Evolutionary conservation across 2,113 vertebrate genomes (phyloP), one percentile per base, ranked within the genome.

Genomic region (Rhinogobius similis): DNA sequence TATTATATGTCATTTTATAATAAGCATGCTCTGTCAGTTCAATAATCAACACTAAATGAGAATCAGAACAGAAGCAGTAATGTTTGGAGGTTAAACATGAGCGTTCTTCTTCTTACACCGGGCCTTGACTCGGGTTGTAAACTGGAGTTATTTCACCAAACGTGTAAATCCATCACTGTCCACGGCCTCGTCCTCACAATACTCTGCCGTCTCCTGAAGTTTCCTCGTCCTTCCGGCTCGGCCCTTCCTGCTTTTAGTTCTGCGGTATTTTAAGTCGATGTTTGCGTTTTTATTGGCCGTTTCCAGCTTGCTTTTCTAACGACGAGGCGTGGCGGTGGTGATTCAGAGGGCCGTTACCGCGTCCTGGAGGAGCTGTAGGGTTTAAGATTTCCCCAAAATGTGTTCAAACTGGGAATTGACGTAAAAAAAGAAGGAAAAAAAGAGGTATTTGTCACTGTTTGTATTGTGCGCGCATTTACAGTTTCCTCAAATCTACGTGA

Each of bases 151-250:
- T 58, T 27, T 27, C 18, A 18, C 56, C 18, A 10, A 14, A 20
- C 56, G 13, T 56, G 24, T 56, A 56, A 56, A 56, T 56, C 53
- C 53, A 14, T 56, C 53, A 20, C 24, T 18, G 1, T 11, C 11
- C 13, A 1, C 27, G 1, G 0, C 58, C 67, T 56, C 70, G 14
- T 39, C 21, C 10, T 41, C 1, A 26, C 29, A 8, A 72, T 73
- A 59, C 56, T 68, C 52, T 68, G 43, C 64, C 29, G 21, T 12
- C 52, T 69, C 76, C 83, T 76, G 65, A 0, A 5, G 62, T 65
- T 70, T 80, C 77, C 67, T 78, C 76, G 52, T 84, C 73, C 82
- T 79, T 83, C 83, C 77, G 70, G 73, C 21, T 61, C 74, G 72
- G 72, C 78, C 78, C 71, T 82, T 85, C 78, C 76, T 83, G 80